A percentile compares a stretch with the other conserved stretches of the same genome.
phyloP scores from a whole-genome alignment of 2,888 invertebrate species.

The Noctua comes region DNA sequence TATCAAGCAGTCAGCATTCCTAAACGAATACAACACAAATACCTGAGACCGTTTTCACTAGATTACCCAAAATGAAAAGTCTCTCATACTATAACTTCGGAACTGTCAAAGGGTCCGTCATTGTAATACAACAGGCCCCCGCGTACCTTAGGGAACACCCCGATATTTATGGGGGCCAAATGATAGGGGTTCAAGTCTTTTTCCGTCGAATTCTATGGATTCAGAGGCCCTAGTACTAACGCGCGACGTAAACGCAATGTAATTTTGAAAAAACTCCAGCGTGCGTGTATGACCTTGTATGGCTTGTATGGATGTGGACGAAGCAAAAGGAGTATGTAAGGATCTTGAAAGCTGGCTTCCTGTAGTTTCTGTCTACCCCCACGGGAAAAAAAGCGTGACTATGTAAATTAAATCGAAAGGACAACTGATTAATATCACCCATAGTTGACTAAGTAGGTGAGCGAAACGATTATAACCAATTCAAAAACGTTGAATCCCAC shows the following conservation, averaged over 20 bases:
- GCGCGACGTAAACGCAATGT: neutral
- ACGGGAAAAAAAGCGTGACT: neutral
- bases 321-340: neutral
- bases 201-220: conserved; percentile 57
- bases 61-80: conserved; percentile 25
- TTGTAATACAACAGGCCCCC: conserved; percentile 60
- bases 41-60: conserved; percentile 10
- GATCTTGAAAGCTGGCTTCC: neutral
- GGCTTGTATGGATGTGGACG: neutral
- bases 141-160: conserved; percentile 64
- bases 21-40: neutral
- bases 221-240: neutral
- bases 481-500: neutral
- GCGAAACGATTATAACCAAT: neutral
- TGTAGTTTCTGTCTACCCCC: neutral
- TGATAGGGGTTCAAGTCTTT: conserved; percentile 67
- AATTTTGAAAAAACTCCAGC: neutral
- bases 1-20: neutral
- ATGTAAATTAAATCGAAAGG: neutral
- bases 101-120: conserved; percentile 31
- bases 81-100: conserved; percentile 13
- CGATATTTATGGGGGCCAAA: conserved; percentile 72
- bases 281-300: neutral
- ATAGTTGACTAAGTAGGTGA: neutral
- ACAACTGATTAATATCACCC: neutral